Conservation (phyloP, 2,797 vertebrate genomes). For the Manis javanica region DNA sequence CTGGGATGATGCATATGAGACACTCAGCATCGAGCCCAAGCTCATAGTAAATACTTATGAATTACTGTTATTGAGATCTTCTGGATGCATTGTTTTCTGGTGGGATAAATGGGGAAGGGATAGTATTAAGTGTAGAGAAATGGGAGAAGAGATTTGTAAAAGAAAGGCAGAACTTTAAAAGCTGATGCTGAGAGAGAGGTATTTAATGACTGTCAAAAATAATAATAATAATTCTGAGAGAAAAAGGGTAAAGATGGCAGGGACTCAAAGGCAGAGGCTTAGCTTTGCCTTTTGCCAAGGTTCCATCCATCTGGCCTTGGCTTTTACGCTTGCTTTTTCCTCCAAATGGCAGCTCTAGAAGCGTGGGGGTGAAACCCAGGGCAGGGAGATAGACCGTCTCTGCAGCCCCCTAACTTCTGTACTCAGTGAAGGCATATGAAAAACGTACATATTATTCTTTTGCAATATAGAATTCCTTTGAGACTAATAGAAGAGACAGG, state of each 20-base stretch:
- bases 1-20: neutral
- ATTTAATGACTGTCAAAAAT: constrained; percentile 21
- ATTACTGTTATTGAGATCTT: neutral
- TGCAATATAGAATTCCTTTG: constrained; percentile 71
- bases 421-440: constrained; percentile 59
- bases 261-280: constrained; percentile 53
- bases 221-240: neutral
- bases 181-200: constrained; percentile 2
- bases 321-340: neutral
- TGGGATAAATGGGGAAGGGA: neutral
- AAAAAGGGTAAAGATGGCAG: constrained; percentile 53
- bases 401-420: constrained; percentile 7
- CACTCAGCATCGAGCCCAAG: neutral
- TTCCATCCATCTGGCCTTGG: constrained; percentile 77
- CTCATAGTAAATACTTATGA: neutral
- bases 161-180: neutral
- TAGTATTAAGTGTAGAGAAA: neutral
- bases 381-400: neutral
- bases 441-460: constrained; percentile 65
- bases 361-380: neutral
- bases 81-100: constrained; percentile 14
- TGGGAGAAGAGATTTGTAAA: neutral
- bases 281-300: constrained; percentile 61
- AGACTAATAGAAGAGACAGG: constrained; percentile 71
- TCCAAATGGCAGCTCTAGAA: constrained; percentile 60